phyloP scores from a whole-genome alignment of 2,113 vertebrate species.

The Bos javanicus region DNA sequence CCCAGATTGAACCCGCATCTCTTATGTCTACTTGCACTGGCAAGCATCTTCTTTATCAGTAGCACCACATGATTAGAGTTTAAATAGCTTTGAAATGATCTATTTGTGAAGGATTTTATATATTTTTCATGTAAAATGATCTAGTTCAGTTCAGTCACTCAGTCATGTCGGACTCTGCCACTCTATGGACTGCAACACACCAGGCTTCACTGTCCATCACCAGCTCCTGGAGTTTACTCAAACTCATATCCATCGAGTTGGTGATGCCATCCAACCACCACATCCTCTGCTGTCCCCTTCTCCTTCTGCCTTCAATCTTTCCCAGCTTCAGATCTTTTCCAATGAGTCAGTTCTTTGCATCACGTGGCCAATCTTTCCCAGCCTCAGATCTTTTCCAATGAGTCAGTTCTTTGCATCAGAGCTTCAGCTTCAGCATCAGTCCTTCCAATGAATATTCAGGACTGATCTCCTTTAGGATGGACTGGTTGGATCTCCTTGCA shows the following conservation, averaged over 20 bases:
- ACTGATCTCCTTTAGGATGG: neutral
- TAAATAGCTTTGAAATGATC: neutral
- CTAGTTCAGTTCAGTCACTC: neutral
- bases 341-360: neutral
- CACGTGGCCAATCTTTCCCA: neutral
- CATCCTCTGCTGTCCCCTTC: neutral
- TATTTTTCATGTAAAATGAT: neutral
- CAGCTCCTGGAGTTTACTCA: neutral
- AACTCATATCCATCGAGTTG: neutral
- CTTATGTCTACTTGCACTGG: neutral
- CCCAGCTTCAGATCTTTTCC: neutral
- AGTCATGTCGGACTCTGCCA: fast-evolving
- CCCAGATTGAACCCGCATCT: fast-evolving
- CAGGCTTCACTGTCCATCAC: neutral
- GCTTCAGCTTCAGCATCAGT: neutral
- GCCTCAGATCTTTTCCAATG: neutral
- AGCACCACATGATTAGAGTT: neutral
- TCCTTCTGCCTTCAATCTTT: neutral
- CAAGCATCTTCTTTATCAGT: neutral
- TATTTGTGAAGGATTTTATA: neutral
- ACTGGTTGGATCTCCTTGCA: neutral
- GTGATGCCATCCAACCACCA: neutral
- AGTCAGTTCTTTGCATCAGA: neutral
- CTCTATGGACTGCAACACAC: neutral
- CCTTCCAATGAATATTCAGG: neutral